Evolutionary conservation across 2,888 invertebrate species (phyloP).

Genomic region (Arge pagana): DNA sequence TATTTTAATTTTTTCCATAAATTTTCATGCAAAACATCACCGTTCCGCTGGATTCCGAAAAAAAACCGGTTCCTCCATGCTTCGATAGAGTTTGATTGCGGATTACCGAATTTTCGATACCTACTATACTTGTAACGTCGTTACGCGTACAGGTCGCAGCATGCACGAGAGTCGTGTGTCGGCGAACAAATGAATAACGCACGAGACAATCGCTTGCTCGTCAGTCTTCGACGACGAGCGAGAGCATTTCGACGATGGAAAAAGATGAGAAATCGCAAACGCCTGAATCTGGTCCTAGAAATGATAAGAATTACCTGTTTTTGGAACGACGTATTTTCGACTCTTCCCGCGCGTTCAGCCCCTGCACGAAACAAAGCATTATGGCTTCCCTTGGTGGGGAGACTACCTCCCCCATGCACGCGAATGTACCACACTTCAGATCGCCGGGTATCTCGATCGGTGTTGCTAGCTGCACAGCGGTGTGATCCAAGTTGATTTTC

Average conservation of each 20-base stretch:
- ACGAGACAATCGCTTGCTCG: too few relatives aligned
- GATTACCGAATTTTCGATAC: too few relatives aligned
- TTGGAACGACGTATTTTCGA: slow-evolving; percentile 45
- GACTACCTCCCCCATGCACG: slow-evolving; percentile 47
- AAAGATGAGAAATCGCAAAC: not conserved
- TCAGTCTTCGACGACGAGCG: slow-evolving; percentile 1
- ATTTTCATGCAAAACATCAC: too few relatives aligned
- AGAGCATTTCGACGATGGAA: not conserved
- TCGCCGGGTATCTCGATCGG: not conserved
- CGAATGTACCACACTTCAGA: not conserved
- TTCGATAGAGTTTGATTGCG: too few relatives aligned
- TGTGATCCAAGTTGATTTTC: not conserved
- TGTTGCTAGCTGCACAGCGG: not conserved
- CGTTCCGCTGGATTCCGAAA: too few relatives aligned
- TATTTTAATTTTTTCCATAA: too few relatives aligned
- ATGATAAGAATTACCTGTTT: slow-evolving; percentile 42
- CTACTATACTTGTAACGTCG: too few relatives aligned
- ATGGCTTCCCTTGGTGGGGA: slow-evolving; percentile 56
- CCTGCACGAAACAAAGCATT: slow-evolving; percentile 75
- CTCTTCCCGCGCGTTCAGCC: slow-evolving; percentile 61
- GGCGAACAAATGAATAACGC: too few relatives aligned
- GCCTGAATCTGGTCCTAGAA: too few relatives aligned
- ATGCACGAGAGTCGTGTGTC: too few relatives aligned
- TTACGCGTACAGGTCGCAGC: too few relatives aligned
- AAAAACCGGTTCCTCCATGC: too few relatives aligned